Evolutionary conservation across 2,113 vertebrate genomes (phyloP).

Genomic region (Actenoides lindsayi): DNA sequence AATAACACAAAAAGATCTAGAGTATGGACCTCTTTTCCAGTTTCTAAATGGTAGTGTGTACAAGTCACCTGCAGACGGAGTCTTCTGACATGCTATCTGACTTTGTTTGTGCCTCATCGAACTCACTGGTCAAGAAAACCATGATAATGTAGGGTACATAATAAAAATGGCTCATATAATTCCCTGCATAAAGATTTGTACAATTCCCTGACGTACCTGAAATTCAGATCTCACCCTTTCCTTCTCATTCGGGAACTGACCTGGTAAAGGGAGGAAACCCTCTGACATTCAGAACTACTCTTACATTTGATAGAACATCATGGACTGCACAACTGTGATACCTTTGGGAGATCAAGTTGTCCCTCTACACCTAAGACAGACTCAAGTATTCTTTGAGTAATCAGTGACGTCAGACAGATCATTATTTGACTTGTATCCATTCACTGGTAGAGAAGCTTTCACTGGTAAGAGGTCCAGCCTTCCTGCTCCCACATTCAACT

Average conservation of each 20-base stretch:
- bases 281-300: neutral
- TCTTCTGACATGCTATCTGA: neutral
- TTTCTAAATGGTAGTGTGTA: neutral
- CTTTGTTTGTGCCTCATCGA: slow-evolving; percentile 49
- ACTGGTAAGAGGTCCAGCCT: neutral
- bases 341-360: neutral
- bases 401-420: neutral
- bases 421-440: neutral
- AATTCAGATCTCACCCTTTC: neutral
- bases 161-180: neutral
- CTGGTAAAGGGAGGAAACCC: neutral
- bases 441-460: neutral
- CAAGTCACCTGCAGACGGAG: neutral
- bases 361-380: neutral
- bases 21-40: neutral
- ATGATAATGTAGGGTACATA: neutral
- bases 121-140: neutral
- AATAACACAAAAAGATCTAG: neutral
- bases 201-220: neutral
- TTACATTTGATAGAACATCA: neutral
- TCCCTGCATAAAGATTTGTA: neutral
- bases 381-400: neutral
- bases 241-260: neutral
- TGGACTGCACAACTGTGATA: fast-evolving
- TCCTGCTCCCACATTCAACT: neutral